Evolutionary conservation across 2,797 vertebrate species (phyloP).

Genomic region (Buceros bicornis): DNA sequence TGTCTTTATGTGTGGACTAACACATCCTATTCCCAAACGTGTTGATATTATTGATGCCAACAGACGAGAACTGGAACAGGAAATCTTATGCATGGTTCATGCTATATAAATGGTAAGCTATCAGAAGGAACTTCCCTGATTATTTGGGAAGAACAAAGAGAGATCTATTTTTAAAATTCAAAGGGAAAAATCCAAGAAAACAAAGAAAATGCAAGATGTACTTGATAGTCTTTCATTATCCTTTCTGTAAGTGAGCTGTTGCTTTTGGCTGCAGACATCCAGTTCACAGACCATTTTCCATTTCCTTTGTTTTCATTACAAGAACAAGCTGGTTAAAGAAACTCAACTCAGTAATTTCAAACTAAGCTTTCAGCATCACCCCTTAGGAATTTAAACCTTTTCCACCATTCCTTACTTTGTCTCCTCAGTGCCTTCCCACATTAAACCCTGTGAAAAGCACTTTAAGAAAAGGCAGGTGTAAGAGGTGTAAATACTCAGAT

Average conservation of each 20-base stretch:
- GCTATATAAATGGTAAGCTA: slow-evolving; percentile 33
- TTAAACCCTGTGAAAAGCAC: slow-evolving; percentile 57
- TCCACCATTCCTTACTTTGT: neutral
- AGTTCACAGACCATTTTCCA: slow-evolving; percentile 63
- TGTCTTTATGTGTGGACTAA: neutral
- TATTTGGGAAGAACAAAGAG: slow-evolving; percentile 46
- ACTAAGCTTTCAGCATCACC: slow-evolving; percentile 21
- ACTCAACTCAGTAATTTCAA: slow-evolving; percentile 30
- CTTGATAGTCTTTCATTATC: slow-evolving; percentile 45
- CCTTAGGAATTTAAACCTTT: slow-evolving; percentile 44
- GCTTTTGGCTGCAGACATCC: slow-evolving; percentile 70
- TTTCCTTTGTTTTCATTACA: slow-evolving; percentile 67
- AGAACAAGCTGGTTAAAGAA: slow-evolving; percentile 59
- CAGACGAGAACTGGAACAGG: slow-evolving; percentile 20
- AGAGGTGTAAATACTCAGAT: slow-evolving; percentile 59
- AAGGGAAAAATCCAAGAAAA: slow-evolving; percentile 52
- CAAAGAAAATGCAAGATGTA: slow-evolving; percentile 65
- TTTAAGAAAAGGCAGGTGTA: slow-evolving; percentile 60
- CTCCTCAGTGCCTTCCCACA: neutral
- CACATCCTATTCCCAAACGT: slow-evolving; percentile 9
- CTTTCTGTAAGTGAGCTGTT: slow-evolving; percentile 47
- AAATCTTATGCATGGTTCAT: slow-evolving; percentile 24
- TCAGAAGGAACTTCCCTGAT: slow-evolving; percentile 33
- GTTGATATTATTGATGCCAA: neutral
- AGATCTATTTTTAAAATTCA: slow-evolving; percentile 54